phyloP scores from a whole-genome alignment of 2,797 vertebrate species.

The Phrynocephalus forsythii region DNA sequence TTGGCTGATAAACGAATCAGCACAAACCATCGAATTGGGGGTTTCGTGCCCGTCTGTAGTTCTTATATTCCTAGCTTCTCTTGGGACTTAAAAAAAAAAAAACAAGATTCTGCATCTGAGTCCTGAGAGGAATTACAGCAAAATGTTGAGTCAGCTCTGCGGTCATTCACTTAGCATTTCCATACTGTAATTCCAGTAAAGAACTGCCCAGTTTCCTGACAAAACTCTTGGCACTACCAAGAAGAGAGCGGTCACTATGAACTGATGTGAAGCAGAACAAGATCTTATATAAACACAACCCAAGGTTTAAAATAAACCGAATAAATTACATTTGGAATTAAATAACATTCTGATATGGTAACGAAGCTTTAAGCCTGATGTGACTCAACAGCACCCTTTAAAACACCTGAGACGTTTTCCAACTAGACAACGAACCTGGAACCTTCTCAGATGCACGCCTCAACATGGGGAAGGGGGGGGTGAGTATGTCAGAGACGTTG shows the following conservation, averaged over 20 bases:
- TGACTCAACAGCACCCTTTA: too few relatives aligned
- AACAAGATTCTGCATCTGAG: not conserved
- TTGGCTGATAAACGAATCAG: too few relatives aligned
- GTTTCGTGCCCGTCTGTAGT: not conserved
- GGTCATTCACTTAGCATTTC: not conserved
- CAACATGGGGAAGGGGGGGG: not conserved
- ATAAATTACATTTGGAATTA: not conserved
- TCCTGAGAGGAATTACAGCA: not conserved
- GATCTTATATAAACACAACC: not conserved
- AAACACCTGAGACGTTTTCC: too few relatives aligned
- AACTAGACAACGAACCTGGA: not conserved
- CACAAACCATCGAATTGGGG: too few relatives aligned
- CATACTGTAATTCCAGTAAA: not conserved
- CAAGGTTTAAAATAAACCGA: not conserved
- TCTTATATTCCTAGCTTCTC: not conserved
- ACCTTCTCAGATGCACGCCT: too few relatives aligned
- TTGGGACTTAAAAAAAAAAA: not conserved
- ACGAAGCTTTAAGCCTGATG: not conserved
- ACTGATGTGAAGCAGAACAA: not conserved
- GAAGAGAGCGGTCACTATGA: not conserved
- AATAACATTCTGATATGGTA: not conserved
- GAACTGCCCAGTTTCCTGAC: not conserved
- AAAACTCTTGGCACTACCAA: not conserved
- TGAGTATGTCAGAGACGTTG: too few relatives aligned
- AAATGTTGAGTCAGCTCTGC: not conserved